Base-by-base conservation (phyloP, 1,140 invertebrate species). In the Ceratitis capitata region DNA sequence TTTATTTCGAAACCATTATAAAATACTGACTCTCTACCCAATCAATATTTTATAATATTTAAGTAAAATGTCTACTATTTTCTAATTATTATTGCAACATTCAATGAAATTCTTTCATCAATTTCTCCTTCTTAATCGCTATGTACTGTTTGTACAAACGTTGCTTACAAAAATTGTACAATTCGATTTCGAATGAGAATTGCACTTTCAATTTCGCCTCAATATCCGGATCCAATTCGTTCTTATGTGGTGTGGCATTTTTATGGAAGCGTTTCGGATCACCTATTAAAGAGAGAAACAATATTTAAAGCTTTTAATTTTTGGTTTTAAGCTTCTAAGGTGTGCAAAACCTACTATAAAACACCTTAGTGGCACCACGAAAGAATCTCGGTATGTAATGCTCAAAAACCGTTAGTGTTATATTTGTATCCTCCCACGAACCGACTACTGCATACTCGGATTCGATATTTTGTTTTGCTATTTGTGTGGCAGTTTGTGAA, bases 151-250 rank as follows among this genome's bases (percentile, higher is more conserved):
- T 94, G 88, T 97, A 95, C 3, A 98, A 93, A 87, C 97, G 93
- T 91, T 98, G 96, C 87, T 95, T 95, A 89, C 96, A 97, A 91
- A 98, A 98, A 88, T 97, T 94, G 89, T 98, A 98, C 89, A 98
- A 96, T 89, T 98, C 97, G 9, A 97, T 96, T 92, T 98, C 97
- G 84, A 87, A 87, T 35, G 87, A 47, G 26, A 91, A 87, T 84
- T 89, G 88, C 64, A 78, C 87, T 85, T 87, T 88, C 23, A 91
- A 56, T 87, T 89, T 87, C 2, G 56, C 84, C 64, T 89, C 86
- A 69, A 91, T 88, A 61, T 91, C 90, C 47, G 87, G 86, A 53
- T 91, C 90, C 85, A 91, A 82, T 45, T 88, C 86, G 1, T 74
- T 87, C 47, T 89, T 87, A 42, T 91, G 89, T 14, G 89, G 89